Percentiles rank a stretch among this genome's conserved stretches.
Conservation (phyloP, 2,113 vertebrate genomes). For the Chitala chitala region DNA sequence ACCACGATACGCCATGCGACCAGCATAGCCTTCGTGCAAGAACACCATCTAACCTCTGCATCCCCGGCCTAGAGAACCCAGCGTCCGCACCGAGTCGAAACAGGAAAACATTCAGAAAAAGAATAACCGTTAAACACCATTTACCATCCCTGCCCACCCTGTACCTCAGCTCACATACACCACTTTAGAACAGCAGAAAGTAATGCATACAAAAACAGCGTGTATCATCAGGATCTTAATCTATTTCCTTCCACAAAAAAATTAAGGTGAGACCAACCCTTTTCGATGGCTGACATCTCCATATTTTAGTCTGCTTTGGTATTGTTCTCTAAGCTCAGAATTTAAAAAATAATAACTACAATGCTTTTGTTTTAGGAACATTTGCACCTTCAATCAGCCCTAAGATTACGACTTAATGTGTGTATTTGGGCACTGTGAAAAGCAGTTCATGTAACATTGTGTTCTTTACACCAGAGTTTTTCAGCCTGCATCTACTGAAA, state of each 20-base stretch:
- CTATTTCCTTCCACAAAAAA: too few species aligned
- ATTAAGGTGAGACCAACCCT: too few species aligned
- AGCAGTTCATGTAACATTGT: too few species aligned
- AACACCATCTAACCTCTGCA: constrained; percentile 71
- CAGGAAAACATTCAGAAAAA: constrained; percentile 50
- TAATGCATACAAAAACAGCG: neutral
- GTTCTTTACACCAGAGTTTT: neutral
- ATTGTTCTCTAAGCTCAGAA: neutral
- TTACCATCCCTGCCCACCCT: too few species aligned
- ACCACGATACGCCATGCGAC: constrained; percentile 63
- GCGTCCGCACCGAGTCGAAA: constrained; percentile 62
- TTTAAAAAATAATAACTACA: too few species aligned
- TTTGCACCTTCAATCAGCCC: too few species aligned
- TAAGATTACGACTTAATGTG: neutral
- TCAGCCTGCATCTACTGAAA: neutral
- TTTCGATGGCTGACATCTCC: too few species aligned
- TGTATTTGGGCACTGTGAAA: too few species aligned
- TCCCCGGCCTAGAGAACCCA: constrained; percentile 67
- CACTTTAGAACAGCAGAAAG: neutral
- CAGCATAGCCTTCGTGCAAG: constrained; percentile 71
- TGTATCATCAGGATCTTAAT: too few species aligned
- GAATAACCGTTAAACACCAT: constrained; percentile 55
- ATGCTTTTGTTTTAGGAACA: too few species aligned
- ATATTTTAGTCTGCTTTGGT: neutral
- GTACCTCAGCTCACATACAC: neutral